These are phyloP conservation scores for Yponomeuta evonymella DNA, from an alignment of 2,888 invertebrate species.

Conservation along the genomic window DNA sequence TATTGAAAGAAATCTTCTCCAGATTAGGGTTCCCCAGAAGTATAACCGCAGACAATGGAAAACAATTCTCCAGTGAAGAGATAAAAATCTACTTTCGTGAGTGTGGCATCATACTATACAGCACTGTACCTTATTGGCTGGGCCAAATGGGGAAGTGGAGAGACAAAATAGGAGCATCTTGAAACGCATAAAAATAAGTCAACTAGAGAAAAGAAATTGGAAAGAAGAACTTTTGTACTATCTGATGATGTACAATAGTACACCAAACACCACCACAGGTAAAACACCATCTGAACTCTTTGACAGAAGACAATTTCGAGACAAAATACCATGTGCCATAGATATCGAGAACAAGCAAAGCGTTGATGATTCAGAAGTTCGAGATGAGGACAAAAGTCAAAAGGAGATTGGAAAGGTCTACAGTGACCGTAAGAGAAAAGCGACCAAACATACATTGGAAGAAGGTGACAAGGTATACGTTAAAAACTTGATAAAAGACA, in stretches of 20 bases:
- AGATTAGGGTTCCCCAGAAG: conserved; percentile 24
- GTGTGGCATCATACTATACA: conserved; percentile 21
- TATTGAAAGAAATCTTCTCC: conserved; percentile 16
- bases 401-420: conserved; percentile 10
- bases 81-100: conserved; percentile 23
- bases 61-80: conserved; percentile 26
- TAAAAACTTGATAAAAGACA: neutral
- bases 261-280: conserved; percentile 15
- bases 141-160: conserved; percentile 22
- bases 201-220: conserved; percentile 21
- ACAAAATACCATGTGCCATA: conserved; percentile 16
- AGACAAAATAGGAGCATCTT: conserved; percentile 20
- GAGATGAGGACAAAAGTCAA: conserved; percentile 13
- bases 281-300: conserved; percentile 16
- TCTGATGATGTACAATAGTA: conserved; percentile 21
- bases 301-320: conserved; percentile 14
- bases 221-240: conserved; percentile 20
- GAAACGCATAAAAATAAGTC: conserved; percentile 25
- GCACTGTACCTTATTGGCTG: conserved; percentile 20
- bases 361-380: conserved; percentile 16
- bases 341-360: neutral
- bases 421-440: conserved; percentile 3
- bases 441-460: neutral
- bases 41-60: conserved; percentile 28
- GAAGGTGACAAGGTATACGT: conserved; percentile 15